These are phyloP conservation scores for Donacobius atricapilla DNA, from an alignment of 2,113 vertebrate species.

Conservation along the genomic window DNA sequence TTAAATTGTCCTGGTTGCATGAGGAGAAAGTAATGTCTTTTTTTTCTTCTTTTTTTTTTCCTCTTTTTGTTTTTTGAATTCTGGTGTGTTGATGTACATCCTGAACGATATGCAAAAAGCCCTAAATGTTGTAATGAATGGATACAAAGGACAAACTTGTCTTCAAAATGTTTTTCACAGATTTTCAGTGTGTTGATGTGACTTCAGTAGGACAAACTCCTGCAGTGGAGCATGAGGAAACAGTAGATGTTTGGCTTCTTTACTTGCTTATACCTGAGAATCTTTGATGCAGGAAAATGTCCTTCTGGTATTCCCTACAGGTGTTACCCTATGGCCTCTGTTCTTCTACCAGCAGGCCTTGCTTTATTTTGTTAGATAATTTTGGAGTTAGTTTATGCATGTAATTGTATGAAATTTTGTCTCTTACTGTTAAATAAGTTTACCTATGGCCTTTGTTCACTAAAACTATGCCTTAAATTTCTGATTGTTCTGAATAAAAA, in stretches of 20 bases:
- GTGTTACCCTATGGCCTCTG: not conserved
- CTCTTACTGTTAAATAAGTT: not conserved
- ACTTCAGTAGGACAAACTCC: not conserved
- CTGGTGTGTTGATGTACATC: not conserved
- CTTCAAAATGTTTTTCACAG: not conserved
- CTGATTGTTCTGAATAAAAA: not conserved
- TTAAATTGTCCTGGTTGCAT: not conserved
- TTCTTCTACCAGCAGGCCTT: not conserved
- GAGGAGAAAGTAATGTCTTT: not conserved
- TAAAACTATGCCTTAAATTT: not conserved
- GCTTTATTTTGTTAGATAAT: not conserved
- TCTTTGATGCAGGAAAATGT: not conserved
- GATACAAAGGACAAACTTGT: not conserved
- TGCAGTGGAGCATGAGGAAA: not conserved
- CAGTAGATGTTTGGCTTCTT: not conserved
- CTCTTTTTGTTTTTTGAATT: not conserved
- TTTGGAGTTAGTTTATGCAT: not conserved
- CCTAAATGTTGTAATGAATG: not conserved
- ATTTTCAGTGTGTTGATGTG: not conserved
- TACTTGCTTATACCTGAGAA: not conserved
- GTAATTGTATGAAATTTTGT: not conserved
- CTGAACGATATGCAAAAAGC: not conserved
- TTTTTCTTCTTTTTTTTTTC: fast-evolving
- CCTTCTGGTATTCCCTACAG: not conserved
- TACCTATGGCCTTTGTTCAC: not conserved